These are phyloP conservation scores for Oncorhynchus kisutch DNA, from an alignment of 2,113 vertebrate species.

Conservation along the genomic window DNA sequence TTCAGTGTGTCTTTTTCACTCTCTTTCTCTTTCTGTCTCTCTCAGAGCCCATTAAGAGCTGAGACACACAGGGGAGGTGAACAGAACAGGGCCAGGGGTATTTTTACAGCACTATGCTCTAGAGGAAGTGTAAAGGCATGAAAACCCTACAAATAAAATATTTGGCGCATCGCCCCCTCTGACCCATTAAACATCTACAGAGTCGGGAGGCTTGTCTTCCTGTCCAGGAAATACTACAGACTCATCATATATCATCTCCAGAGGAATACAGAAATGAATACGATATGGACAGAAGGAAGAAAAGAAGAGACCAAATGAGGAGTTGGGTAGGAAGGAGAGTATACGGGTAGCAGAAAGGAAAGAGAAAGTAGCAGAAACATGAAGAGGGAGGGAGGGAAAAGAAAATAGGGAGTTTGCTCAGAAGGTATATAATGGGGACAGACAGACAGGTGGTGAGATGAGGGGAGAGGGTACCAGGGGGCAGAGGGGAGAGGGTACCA, in stretches of 20 bases:
- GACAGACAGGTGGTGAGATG: too few species aligned
- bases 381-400: conserved; percentile 3
- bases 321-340: background rate
- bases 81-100: conserved; percentile 21
- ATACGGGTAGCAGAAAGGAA: background rate
- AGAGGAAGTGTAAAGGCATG: conserved; percentile 7
- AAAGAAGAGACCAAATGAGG: background rate
- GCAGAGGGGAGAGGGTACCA: background rate
- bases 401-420: conserved; percentile 16
- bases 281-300: conserved; percentile 10
- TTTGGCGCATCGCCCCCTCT: background rate
- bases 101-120: conserved; percentile 19
- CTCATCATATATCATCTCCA: background rate
- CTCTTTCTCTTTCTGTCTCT: background rate
- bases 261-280: conserved; percentile 24
- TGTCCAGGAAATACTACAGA: background rate
- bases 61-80: background rate
- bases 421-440: background rate
- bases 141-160: background rate
- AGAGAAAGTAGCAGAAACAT: conserved; percentile 13
- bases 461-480: too few species aligned
- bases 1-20: too few species aligned
- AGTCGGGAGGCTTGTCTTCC: background rate
- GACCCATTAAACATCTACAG: conserved; percentile 23
- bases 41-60: background rate